Base-by-base conservation (phyloP, 2,888 invertebrate species). In the Endomychus coccineus region DNA sequence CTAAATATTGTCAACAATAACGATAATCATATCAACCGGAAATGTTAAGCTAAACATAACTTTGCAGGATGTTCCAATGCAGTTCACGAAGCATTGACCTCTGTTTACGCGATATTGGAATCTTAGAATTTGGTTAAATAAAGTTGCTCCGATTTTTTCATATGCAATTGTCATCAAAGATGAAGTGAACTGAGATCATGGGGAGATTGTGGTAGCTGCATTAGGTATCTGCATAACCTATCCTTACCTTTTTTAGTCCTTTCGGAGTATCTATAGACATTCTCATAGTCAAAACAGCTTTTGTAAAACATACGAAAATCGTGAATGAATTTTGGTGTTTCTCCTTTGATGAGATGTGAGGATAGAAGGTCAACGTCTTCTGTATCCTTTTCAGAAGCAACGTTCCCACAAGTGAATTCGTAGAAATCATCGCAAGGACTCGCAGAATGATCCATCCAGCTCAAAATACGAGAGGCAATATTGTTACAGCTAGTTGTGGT, bases 351-450 rank as follows among this genome's bases (percentile, higher is more conserved):
- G 6, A 15, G 15, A 2, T 27, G 16, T 21, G 38, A 27, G 2
- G 27, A 7, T 9, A 34, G 33, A 6, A 30, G 27, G 17, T 25
- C 10, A 16, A 27, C 22, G 3, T 33, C 4, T 21, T 33, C 19
- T 22, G 27, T 22, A 13, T 33, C 27, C 11, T 38, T 27, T n/a
- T 16, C 16, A n/a, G 22, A 34, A 24, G 24, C 21, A 13, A 31
- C 47, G 42, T 14, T 33, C 2, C 57, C 56, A 36, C 59, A 59
- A 6, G 58, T 49, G 40, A 50, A 59, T 21, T 53, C 50, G 27
- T 59, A 59, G 39, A 58, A 59, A 32, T 58, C 50, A 16, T 56
- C 52, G 31, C 58, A 59, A 27, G 52, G 44, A 25, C 46, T 42
- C 16, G 23, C 42, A 6, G 45, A 43, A 42, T 50, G 48, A 40